Evolutionary conservation across 2,113 vertebrate genomes (phyloP).

Genomic region (Neofelis nebulosa): DNA sequence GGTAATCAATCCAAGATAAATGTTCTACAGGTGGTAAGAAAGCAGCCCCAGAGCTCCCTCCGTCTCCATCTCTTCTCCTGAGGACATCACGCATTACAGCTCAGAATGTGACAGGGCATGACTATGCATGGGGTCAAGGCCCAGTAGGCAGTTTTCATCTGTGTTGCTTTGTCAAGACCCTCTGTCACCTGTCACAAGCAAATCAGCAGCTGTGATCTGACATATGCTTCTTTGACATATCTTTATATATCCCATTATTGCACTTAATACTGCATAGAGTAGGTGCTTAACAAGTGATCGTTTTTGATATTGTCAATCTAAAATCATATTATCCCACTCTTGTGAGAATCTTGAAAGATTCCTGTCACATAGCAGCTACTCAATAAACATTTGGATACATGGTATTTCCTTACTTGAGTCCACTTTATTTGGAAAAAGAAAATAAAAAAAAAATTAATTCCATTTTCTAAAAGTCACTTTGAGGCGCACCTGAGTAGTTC

Average conservation of each 20-base stretch:
- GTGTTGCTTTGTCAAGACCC: no score
- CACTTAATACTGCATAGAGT: background rate
- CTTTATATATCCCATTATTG: background rate
- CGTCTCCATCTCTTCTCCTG: background rate
- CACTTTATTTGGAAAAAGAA: background rate
- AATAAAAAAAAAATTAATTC: background rate
- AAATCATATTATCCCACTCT: background rate
- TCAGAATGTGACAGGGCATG: accelerated
- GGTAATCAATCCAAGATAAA: background rate
- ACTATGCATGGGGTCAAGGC: accelerated
- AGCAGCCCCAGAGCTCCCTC: background rate
- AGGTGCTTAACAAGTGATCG: background rate
- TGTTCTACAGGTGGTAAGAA: background rate
- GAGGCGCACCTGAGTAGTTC: background rate
- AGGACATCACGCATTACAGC: background rate
- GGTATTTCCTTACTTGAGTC: background rate
- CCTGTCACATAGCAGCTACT: background rate
- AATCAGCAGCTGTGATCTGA: background rate
- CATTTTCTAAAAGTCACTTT: background rate
- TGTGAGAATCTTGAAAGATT: background rate
- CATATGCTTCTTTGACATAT: background rate
- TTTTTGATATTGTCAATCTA: background rate
- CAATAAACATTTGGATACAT: background rate
- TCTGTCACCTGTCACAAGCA: background rate
- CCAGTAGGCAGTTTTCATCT: background rate